Conservation (phyloP, 2,797 vertebrate genomes). For the Crotalus adamanteus region DNA sequence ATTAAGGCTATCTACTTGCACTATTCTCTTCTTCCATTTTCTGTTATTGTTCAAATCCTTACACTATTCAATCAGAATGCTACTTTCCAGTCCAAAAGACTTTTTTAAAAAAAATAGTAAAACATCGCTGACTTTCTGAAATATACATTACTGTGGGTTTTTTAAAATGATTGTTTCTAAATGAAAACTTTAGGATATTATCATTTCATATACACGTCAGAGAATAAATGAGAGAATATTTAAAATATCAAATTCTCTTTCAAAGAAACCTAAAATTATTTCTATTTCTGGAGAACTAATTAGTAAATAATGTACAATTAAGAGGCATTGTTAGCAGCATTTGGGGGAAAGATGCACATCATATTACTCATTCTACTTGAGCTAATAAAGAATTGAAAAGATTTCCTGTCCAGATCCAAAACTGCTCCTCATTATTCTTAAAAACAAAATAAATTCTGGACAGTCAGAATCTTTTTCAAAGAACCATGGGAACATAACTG, state of each 20-base stretch:
- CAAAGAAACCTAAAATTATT: neutral
- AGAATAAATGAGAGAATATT: neutral
- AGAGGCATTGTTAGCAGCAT: neutral
- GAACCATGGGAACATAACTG: neutral
- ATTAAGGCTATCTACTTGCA: neutral
- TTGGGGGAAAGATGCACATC: neutral
- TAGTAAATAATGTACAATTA: neutral
- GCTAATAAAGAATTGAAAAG: neutral
- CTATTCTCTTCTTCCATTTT: neutral
- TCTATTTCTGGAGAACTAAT: neutral
- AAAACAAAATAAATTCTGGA: neutral
- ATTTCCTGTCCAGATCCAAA: neutral
- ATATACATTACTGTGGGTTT: neutral
- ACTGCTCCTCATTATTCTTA: neutral
- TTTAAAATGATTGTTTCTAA: neutral
- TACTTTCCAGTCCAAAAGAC: neutral
- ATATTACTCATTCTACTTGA: rapidly evolving
- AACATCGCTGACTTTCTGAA: neutral
- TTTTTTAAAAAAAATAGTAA: neutral
- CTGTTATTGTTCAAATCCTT: neutral
- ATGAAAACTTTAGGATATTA: neutral
- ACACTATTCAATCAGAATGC: neutral
- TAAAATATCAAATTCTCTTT: neutral
- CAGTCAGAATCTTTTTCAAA: neutral
- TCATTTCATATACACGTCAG: rapidly evolving